These are phyloP conservation scores for Porphyrio hochstetteri DNA, from an alignment of 2,113 vertebrate species.

Conservation along the genomic window DNA sequence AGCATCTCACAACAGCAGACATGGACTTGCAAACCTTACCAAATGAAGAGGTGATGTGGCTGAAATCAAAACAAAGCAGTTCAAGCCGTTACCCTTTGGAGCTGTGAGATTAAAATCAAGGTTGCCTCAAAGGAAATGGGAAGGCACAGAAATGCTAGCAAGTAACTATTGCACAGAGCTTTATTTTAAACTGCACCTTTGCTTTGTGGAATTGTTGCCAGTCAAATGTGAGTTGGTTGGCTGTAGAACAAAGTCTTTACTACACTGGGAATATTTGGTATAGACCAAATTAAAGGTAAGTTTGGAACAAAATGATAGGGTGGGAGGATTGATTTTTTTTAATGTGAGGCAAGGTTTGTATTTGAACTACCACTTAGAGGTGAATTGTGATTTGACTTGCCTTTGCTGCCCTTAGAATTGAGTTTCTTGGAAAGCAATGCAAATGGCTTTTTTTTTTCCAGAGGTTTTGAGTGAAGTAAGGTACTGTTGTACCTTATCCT, in stretches of 20 bases:
- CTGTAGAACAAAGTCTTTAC: neutral
- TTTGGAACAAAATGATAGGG: neutral
- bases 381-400: neutral
- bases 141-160: neutral
- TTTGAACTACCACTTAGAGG: neutral
- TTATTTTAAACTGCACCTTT: neutral
- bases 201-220: neutral
- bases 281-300: neutral
- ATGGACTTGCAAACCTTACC: neutral
- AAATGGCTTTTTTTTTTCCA: neutral
- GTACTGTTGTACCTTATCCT: neutral
- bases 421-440: neutral
- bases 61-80: neutral
- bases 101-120: neutral
- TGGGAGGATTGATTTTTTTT: neutral
- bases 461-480: neutral
- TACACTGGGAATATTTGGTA: neutral
- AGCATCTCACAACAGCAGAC: neutral
- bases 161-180: neutral
- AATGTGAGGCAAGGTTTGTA: neutral
- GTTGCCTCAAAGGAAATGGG: neutral
- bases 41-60: fast-evolving
- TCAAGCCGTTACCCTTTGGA: neutral
- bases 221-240: neutral
- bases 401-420: neutral